phyloP scores from a whole-genome alignment of 2,113 vertebrate species.

The Grus americana region DNA sequence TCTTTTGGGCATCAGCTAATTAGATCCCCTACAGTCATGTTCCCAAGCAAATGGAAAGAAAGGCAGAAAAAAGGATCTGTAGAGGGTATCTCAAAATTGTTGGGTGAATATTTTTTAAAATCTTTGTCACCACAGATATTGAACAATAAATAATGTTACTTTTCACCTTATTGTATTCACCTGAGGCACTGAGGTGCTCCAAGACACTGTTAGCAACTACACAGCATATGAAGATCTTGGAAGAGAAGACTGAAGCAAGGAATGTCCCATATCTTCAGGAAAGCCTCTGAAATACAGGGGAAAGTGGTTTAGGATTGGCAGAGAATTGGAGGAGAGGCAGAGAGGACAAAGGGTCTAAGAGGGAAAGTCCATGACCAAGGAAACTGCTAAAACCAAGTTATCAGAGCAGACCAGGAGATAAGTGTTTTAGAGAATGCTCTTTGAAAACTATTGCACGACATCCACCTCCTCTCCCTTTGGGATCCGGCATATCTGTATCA shows the following conservation, averaged over 20 bases:
- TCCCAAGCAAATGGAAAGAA: neutral
- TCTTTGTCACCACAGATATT: neutral
- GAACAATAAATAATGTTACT: neutral
- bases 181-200: rapidly evolving
- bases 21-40: neutral
- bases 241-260: neutral
- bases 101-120: neutral
- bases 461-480: neutral
- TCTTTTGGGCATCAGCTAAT: neutral
- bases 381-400: neutral
- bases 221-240: neutral
- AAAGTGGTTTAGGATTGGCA: neutral
- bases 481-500: neutral
- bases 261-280: neutral
- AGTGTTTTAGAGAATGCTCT: neutral
- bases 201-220: neutral
- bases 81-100: neutral
- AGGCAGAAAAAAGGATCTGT: neutral
- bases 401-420: neutral
- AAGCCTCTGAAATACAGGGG: neutral
- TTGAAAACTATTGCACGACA: neutral
- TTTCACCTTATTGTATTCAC: neutral
- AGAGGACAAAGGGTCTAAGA: neutral
- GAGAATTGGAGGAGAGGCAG: neutral
- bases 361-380: neutral